A percentile compares a stretch with the other conserved stretches of the same genome.
Evolutionary conservation across 2,888 invertebrate species (phyloP).

Genomic region (Dysmachus trigonus): DNA sequence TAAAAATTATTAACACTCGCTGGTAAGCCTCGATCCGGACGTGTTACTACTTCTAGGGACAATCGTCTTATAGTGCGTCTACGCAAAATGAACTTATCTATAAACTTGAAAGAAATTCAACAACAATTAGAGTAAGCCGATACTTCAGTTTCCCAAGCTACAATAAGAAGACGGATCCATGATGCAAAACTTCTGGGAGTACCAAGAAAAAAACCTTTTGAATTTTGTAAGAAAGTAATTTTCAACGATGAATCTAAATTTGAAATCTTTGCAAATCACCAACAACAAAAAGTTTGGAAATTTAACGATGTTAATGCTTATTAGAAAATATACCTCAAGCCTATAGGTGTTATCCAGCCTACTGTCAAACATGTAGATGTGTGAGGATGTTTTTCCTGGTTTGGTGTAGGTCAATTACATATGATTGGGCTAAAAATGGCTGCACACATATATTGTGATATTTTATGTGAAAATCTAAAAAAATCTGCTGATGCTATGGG

Average conservation of each 20-base stretch:
- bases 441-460: not conserved
- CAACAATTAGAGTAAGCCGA: not conserved
- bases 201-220: not conserved
- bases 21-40: too few species aligned
- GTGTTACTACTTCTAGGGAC: too few species aligned
- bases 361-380: not conserved
- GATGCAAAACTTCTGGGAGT: not conserved
- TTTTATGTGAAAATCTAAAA: not conserved
- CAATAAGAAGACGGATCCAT: not conserved
- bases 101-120: not conserved
- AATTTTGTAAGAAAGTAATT: not conserved
- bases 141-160: not conserved
- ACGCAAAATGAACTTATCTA: too few species aligned
- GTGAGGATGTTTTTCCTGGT: too few species aligned
- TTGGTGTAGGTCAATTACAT: not conserved
- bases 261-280: not conserved
- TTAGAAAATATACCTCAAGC: too few species aligned
- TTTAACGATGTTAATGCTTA: not conserved
- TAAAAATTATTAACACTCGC: too few species aligned
- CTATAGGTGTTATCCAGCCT: too few species aligned
- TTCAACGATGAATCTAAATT: not conserved
- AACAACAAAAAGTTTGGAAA: not conserved
- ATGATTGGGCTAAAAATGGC: not conserved
- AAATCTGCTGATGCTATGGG: not conserved
- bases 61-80: too few species aligned